Evolutionary conservation across 2,888 invertebrate genomes (phyloP).

Genomic region (Gastracanthus pulcherrimus): DNA sequence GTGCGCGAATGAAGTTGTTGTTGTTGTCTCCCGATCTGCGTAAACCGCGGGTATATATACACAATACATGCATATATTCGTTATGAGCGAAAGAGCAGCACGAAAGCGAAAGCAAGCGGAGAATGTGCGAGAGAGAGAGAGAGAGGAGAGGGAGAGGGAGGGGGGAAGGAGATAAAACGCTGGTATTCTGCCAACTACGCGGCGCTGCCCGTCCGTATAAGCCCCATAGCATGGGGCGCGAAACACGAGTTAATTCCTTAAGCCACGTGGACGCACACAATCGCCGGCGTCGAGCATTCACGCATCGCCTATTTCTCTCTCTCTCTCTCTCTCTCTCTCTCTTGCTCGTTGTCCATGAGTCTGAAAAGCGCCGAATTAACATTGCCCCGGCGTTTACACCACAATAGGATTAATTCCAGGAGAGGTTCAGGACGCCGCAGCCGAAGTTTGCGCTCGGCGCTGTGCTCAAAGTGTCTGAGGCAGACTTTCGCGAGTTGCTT

Average conservation of each 20-base stretch:
- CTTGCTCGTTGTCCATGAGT: not conserved
- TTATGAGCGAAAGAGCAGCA: too few species aligned
- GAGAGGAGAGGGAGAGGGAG: not conserved
- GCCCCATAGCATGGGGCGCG: constrained; percentile 46
- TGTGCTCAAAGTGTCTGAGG: constrained; percentile 52
- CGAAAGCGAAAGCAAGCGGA: too few species aligned
- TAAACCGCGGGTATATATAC: not conserved
- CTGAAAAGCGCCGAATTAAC: constrained; percentile 61
- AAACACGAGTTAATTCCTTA: constrained; percentile 63
- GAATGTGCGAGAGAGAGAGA: not conserved
- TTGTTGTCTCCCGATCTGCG: not conserved
- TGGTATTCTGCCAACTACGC: constrained; percentile 36
- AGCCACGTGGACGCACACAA: constrained; percentile 43
- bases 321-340: not conserved
- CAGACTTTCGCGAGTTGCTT: constrained; percentile 9
- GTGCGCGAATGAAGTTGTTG: not conserved
- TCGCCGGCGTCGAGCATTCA: constrained; percentile 12
- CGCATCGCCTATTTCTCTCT: constrained; percentile 7
- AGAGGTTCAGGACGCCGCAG: constrained; percentile 61
- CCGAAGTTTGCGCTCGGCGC: constrained; percentile 59
- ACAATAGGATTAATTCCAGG: constrained; percentile 67
- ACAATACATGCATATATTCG: constrained; percentile 4
- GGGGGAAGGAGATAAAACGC: constrained; percentile 21
- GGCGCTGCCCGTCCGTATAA: constrained; percentile 51
- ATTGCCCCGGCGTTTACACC: constrained; percentile 58